These are phyloP conservation scores for Idaea dimidiata DNA, from an alignment of 2,888 invertebrate genomes.

Conservation along the genomic window DNA sequence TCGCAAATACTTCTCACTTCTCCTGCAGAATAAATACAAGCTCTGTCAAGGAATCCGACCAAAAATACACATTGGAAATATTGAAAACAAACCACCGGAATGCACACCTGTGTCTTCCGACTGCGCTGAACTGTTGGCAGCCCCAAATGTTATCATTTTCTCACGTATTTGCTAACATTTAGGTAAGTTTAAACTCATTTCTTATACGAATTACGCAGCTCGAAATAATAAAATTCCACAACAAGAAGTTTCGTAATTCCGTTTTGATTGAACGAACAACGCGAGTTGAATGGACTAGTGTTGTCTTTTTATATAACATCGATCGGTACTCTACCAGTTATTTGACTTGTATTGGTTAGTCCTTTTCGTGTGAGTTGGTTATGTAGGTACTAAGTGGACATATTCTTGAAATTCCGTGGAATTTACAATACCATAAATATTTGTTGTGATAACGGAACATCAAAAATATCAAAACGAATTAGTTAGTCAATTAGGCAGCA, in stretches of 20 bases:
- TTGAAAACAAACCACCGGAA: slow-evolving; percentile 45
- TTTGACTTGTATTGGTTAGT: not conserved
- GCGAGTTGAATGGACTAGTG: slow-evolving; percentile 5
- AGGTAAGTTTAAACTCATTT: slow-evolving; percentile 57
- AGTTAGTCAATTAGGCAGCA: too few species aligned
- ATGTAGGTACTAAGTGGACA: too few species aligned
- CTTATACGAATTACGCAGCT: slow-evolving; percentile 49
- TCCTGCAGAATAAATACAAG: slow-evolving; percentile 48
- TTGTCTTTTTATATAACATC: slow-evolving; percentile 2
- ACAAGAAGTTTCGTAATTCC: slow-evolving; percentile 27
- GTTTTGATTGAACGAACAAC: not conserved
- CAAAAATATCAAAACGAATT: too few species aligned
- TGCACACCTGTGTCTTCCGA: slow-evolving; percentile 68
- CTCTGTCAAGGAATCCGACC: slow-evolving; percentile 1
- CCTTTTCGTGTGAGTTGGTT: not conserved
- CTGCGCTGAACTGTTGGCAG: slow-evolving; percentile 62
- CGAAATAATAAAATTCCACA: slow-evolving; percentile 48
- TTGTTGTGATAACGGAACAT: too few species aligned
- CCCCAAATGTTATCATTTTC: slow-evolving; percentile 76
- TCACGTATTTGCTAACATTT: slow-evolving; percentile 61
- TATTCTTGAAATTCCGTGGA: too few species aligned
- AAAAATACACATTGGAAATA: slow-evolving; percentile 37
- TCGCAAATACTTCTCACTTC: slow-evolving; percentile 78
- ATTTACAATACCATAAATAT: too few species aligned
- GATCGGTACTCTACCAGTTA: not conserved